Evolutionary conservation across 2,888 invertebrate species (phyloP).

Genomic region (Furcula furcula): DNA sequence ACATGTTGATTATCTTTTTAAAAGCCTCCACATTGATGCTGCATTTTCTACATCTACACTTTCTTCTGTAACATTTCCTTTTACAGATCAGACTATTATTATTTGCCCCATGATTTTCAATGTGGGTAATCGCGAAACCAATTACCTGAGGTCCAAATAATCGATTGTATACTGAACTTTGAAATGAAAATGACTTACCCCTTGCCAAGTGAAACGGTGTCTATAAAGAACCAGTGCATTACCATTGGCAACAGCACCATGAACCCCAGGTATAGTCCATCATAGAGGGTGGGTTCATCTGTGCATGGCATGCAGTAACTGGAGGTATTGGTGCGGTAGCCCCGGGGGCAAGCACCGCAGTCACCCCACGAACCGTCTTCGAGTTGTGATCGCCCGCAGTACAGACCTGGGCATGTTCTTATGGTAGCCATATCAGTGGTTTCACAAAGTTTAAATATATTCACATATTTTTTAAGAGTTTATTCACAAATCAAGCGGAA

Average conservation of each 20-base stretch:
- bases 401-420: constrained; percentile 89
- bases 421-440: constrained; percentile 49
- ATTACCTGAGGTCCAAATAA: too few relatives aligned
- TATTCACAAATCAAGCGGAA: neutral
- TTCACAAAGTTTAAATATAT: neutral
- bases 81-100: too few relatives aligned
- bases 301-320: constrained; percentile 90
- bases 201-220: constrained; percentile 88
- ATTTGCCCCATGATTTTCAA: too few relatives aligned
- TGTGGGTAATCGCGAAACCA: too few relatives aligned
- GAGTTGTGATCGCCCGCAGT: constrained; percentile 88
- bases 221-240: constrained; percentile 96
- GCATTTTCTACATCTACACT: too few relatives aligned
- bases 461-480: neutral
- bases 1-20: too few relatives aligned
- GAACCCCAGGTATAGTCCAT: constrained; percentile 96
- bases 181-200: constrained; percentile 83
- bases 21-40: too few relatives aligned
- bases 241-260: constrained; percentile 94
- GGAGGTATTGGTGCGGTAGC: constrained; percentile 87
- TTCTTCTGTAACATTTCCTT: too few relatives aligned
- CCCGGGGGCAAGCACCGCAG: constrained; percentile 94
- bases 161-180: too few relatives aligned
- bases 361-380: constrained; percentile 86
- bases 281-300: constrained; percentile 90